These are phyloP conservation scores for Dermatemys mawii DNA, from an alignment of 2,113 vertebrate genomes.

Conservation along the genomic window DNA sequence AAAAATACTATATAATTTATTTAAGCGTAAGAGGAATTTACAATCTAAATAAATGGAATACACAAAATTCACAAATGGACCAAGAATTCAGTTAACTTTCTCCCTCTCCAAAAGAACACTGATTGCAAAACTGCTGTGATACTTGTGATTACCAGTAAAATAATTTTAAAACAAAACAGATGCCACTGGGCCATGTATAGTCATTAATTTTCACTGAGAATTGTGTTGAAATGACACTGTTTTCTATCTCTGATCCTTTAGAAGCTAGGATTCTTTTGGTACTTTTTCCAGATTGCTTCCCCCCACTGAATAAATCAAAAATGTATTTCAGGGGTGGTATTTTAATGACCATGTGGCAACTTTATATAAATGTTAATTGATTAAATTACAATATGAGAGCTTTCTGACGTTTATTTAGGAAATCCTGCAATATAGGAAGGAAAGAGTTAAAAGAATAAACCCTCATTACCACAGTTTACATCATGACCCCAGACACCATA, in stretches of 20 bases:
- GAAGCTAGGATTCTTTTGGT: not conserved
- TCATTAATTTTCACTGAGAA: not conserved
- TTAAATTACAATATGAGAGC: not conserved
- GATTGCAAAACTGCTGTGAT: not conserved
- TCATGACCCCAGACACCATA: conserved; percentile 6
- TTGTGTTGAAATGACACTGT: not conserved
- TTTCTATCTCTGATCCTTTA: not conserved
- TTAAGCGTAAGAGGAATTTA: not conserved
- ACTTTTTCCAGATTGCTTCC: not conserved
- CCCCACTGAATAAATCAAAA: not conserved
- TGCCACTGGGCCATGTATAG: not conserved
- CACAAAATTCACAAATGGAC: not conserved
- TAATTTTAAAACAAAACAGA: not conserved
- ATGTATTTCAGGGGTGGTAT: not conserved
- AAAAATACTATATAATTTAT: not conserved
- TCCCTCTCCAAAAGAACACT: not conserved
- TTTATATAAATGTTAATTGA: not conserved
- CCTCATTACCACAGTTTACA: conserved; percentile 42
- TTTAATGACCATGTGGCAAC: not conserved
- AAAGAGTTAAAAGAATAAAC: conserved; percentile 62
- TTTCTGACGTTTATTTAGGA: not conserved
- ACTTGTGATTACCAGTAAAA: not conserved
- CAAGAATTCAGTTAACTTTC: not conserved
- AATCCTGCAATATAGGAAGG: not conserved
- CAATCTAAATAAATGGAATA: not conserved